Conservation (phyloP, 2,797 vertebrate genomes). For the Setipinna tenuifilis region DNA sequence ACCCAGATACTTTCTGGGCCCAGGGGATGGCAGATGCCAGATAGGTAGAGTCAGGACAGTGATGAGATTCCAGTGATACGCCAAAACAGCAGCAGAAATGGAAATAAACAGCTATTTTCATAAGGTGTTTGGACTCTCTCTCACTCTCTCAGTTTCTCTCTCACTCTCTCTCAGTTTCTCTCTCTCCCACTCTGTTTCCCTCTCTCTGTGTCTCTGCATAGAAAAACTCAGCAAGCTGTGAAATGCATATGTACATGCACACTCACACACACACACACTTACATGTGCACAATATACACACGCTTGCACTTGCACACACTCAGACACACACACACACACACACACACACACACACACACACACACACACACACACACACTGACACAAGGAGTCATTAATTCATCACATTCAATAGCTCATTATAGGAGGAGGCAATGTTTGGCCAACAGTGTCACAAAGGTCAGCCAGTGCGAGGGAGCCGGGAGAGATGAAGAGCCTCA, state of each 20-base stretch:
- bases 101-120: constrained; percentile 9
- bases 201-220: neutral
- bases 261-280: constrained; percentile 20
- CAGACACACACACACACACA: constrained; percentile 6
- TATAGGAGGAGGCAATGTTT: constrained; percentile 74
- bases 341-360: neutral
- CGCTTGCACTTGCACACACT: neutral
- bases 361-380: neutral
- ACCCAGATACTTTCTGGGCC: neutral
- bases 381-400: constrained; percentile 45
- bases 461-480: constrained; percentile 65
- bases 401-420: constrained; percentile 55
- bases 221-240: neutral
- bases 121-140: neutral
- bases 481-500: constrained; percentile 55
- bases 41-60: neutral
- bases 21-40: neutral
- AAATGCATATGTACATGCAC: neutral
- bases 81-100: constrained; percentile 6
- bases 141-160: no score
- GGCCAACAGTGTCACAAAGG: constrained; percentile 78
- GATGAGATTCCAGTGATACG: constrained; percentile 16
- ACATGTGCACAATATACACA: constrained; percentile 21
- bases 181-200: no score
- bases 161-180: no score